Evolutionary conservation across 2,888 invertebrate genomes (phyloP).

Genomic region (Microctonus hyperodae): DNA sequence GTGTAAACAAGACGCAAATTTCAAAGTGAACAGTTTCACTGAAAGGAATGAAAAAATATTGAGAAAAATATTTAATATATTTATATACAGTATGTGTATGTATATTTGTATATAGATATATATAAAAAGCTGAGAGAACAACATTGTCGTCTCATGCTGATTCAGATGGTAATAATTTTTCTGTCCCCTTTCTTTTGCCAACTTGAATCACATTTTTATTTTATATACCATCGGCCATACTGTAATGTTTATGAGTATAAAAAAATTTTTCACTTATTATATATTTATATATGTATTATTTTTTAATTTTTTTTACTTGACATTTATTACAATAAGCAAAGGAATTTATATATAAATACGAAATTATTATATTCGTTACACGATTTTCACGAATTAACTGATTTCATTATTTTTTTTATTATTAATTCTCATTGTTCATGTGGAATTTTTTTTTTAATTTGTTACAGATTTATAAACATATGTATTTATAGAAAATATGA

Average conservation of each 20-base stretch:
- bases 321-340: not conserved
- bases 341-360: no score
- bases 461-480: no score
- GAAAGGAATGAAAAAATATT: not conserved
- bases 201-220: not conserved
- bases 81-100: no score
- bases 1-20: conserved; percentile 7
- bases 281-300: not conserved
- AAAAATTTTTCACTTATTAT: not conserved
- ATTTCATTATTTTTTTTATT: not conserved
- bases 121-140: not conserved
- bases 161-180: conserved; percentile 1
- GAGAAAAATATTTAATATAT: no score
- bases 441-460: no score
- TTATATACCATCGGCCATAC: not conserved
- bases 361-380: not conserved
- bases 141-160: conserved; percentile 2
- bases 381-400: not conserved
- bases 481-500: no score
- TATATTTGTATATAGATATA: not conserved
- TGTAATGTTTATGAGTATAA: not conserved
- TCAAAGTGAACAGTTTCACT: not conserved
- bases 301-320: not conserved
- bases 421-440: no score
- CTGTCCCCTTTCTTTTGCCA: not conserved